phyloP scores from a whole-genome alignment of 2,797 vertebrate genomes.

The Pteronotus mesoamericanus region DNA sequence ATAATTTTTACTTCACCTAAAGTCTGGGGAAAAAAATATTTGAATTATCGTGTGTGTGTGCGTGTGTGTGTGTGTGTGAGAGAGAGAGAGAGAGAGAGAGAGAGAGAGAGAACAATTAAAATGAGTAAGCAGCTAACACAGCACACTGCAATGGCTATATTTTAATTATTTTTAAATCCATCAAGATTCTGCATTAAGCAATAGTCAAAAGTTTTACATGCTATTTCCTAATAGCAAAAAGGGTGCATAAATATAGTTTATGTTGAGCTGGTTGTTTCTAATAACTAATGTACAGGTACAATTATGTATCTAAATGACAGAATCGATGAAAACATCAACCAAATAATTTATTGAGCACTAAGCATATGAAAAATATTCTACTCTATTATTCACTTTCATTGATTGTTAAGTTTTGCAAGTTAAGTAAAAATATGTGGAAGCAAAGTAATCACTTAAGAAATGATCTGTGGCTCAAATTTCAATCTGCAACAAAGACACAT shows the following conservation, averaged over 20 bases:
- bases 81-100: no score
- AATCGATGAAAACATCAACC: constrained; percentile 18
- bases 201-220: not conserved
- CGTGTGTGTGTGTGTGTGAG: no score
- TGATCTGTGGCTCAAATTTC: not conserved
- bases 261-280: not conserved
- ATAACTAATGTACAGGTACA: not conserved
- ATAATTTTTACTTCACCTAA: not conserved
- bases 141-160: not conserved
- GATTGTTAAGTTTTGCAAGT: not conserved
- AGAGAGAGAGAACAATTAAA: no score
- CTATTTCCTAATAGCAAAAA: not conserved
- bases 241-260: not conserved
- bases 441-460: not conserved
- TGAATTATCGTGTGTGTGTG: no score
- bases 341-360: constrained; percentile 25
- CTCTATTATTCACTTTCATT: not conserved
- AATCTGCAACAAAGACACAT: not conserved
- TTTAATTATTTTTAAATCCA: not conserved
- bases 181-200: not conserved
- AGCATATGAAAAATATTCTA: not conserved
- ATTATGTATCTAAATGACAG: not conserved
- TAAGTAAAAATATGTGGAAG: not conserved
- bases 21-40: not conserved
- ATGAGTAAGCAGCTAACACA: not conserved